Evolutionary conservation across 2,888 invertebrate genomes (phyloP), one percentile per base, ranked within the genome.

Genomic region (Xanthia togata): DNA sequence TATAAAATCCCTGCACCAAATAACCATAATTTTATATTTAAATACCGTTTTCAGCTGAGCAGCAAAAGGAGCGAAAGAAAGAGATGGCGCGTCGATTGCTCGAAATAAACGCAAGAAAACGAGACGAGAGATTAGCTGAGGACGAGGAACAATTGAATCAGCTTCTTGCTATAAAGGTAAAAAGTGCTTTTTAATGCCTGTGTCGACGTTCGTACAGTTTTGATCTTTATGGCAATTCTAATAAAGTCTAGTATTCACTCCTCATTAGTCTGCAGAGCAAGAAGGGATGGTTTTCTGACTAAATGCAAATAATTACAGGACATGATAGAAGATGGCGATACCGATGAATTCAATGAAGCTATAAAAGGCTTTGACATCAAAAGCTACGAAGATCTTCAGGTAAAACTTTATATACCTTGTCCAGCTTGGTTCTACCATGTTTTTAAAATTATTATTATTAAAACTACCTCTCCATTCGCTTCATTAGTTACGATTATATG

Each of bases 81-180:
- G 99, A 99, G 92, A 97, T 99, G 92, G 98, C 99, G 0, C 97
- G 98, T 62, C 97, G 99, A 41, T 95, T 99, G 72, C 97, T 98
- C 69, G 99, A 99, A 95, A 98, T 99, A 71, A 99, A 99, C 93
- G 98, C 98, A 1, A 97, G 98, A 70, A 98, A 99, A 92, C 96
- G 99, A 84, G 98, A 98, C 90, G 99, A 99, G 92, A 98, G 98
- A 91, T 95, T 99, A 47, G 98, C 98, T 6, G 98, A 98, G 91
- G 99, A 99, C 91, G 99, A 99, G 91, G 98, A 99, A 86, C 98
- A 98, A 90, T 93, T 99, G 57, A 97, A 97, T 89, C 98, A 98
- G 87, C 93, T 99, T 50, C 94, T 98, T 68, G 97, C 98, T 65
- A 97, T 99, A 78, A 98, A 98, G 93, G 98, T 81, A 69, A 6